phyloP scores from a whole-genome alignment of 2,888 invertebrate species.

The Sphaerolaimus hirsutus region DNA sequence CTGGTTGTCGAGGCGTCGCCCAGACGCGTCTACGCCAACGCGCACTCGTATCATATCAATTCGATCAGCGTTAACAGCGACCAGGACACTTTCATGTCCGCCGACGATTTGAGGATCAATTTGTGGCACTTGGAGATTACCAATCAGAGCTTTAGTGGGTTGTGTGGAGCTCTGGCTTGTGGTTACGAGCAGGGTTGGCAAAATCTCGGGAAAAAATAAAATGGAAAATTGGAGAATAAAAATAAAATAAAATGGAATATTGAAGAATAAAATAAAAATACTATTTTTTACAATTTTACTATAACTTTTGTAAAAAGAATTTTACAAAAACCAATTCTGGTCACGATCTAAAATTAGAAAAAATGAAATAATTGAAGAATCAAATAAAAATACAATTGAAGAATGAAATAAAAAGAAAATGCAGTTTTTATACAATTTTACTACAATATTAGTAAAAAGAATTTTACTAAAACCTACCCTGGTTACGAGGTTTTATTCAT shows the following conservation, averaged over 20 bases:
- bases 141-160: constrained; percentile 80
- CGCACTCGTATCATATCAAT: constrained; percentile 99
- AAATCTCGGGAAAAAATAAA: no score
- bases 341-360: no score
- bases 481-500: no score
- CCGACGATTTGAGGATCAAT: constrained; percentile 94
- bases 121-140: constrained; percentile 98
- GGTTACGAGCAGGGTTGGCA: constrained; percentile 3
- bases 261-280: constrained; percentile 1
- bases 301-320: no score
- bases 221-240: no score
- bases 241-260: constrained; percentile 1
- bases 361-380: no score
- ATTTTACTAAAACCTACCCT: no score
- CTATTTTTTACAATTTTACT: constrained; percentile 3
- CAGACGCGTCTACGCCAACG: constrained; percentile 92
- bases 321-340: no score
- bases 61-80: constrained; percentile 73
- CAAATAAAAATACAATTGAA: no score
- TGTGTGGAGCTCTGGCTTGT: constrained; percentile 2
- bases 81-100: constrained; percentile 79
- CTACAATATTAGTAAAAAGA: no score
- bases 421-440: no score
- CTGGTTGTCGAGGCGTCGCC: constrained; percentile 96
- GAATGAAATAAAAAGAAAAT: no score